Evolutionary conservation across 2,888 invertebrate species (phyloP), one percentile per base, ranked within the genome.

Genomic region (Platypus cylindrus): DNA sequence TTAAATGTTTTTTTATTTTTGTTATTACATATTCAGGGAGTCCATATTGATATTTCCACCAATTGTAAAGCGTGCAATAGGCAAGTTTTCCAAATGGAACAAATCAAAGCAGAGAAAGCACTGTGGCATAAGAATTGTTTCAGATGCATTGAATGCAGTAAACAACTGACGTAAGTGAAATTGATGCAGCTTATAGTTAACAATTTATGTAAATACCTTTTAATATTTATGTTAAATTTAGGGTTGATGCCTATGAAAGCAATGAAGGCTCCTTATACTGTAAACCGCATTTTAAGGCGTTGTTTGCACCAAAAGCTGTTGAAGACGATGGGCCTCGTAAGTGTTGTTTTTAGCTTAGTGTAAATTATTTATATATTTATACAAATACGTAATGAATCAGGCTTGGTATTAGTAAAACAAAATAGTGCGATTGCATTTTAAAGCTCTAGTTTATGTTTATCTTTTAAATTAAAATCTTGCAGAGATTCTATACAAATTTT

Each of bases 121-220:
- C 73, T 84, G 46, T 95, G 87, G 80, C 95, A 95, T 64, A 90
- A 85, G 64, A 82, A 83, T 62, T 95, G 95, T 67, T 91, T 95
- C 71, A 72, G 89, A 50, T 95, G 94, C 60, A 72, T 74, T 37
- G 89, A 90, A 63, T 97, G 97, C 66, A 78, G 78, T 57, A 90
- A 91, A 60, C 86, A 83, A 55, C 73, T 97, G 43, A 87, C 80
- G 91, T 91, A 60, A 70, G 75, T 68, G 3, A 15, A 29, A 2
- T 16, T 17, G n/a, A 17, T 17, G n/a, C 17, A 12, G 24, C 5
- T 5, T 18, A 25, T 29, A 23, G 20, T 7, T 20, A 20, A 7
- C 9, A 7, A 7, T 9, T 20, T 7, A 12, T 12, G 9, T 27
- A 15, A 29, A 9, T 16, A n/a, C 29, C 15, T 16, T 29, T 29